Percentiles rank a stretch among this genome's conserved stretches.
These are phyloP conservation scores for Tuberolachnus salignus DNA, from an alignment of 2,888 invertebrate genomes.

Conservation along the genomic window DNA sequence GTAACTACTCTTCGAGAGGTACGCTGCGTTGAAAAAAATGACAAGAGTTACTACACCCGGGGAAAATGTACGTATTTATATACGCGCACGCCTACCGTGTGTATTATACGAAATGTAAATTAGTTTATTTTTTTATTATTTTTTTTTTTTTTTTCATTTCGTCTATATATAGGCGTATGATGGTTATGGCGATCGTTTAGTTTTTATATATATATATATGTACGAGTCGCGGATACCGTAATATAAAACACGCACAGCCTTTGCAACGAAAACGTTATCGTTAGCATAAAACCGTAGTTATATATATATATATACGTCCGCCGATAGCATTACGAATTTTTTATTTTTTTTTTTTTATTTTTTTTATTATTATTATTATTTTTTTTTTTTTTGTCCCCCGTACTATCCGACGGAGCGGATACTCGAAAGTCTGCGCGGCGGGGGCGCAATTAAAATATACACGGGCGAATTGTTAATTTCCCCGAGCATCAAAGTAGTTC, in stretches of 20 bases:
- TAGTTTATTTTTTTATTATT: not conserved
- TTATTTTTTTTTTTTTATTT: not conserved
- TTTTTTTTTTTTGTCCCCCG: no score
- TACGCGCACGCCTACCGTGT: no score
- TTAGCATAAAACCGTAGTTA: conserved; percentile 34
- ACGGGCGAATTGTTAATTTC: not conserved
- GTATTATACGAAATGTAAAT: conserved; percentile 24
- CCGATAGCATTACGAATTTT: conserved; percentile 38
- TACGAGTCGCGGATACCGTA: not conserved
- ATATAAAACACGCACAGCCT: not conserved
- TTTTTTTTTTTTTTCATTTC: not conserved
- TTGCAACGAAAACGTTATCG: not conserved
- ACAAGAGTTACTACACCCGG: conserved; percentile 21
- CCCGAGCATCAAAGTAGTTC: no score
- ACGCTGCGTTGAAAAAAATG: conserved; percentile 12
- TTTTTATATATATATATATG: conserved; percentile 13
- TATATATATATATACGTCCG: no score
- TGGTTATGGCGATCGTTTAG: conserved; percentile 23
- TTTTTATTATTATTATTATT: not conserved
- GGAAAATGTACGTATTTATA: not conserved
- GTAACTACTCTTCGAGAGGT: conserved; percentile 3
- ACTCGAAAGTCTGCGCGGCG: not conserved
- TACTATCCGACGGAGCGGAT: not conserved
- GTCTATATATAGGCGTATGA: conserved; percentile 25
- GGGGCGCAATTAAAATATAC: conserved; percentile 19